These are phyloP conservation scores for Alouatta palliata DNA, from an alignment of 2,113 vertebrate genomes.

Conservation along the genomic window DNA sequence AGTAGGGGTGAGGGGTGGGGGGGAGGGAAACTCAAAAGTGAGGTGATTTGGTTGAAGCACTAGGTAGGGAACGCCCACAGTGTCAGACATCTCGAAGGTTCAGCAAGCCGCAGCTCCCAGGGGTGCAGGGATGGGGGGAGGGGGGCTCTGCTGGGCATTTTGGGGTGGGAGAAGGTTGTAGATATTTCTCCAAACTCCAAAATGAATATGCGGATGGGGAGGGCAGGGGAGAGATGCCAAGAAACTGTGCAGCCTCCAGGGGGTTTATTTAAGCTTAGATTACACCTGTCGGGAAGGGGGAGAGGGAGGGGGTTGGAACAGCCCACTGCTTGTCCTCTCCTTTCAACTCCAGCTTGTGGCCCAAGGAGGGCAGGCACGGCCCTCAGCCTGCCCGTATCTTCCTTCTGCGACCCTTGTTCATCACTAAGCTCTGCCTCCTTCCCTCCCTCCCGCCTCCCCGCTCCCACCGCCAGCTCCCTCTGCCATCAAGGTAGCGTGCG, in stretches of 20 bases:
- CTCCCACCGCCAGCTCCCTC: slow-evolving; percentile 30
- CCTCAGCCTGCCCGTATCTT: not conserved
- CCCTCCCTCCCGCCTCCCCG: not conserved
- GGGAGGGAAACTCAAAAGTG: slow-evolving; percentile 74
- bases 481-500: not conserved
- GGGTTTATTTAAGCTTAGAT: slow-evolving; percentile 94
- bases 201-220: slow-evolving; percentile 86
- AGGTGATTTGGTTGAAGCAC: slow-evolving; percentile 84
- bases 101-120: slow-evolving; percentile 87
- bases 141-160: slow-evolving; percentile 94
- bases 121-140: slow-evolving; percentile 83
- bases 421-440: not conserved
- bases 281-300: slow-evolving; percentile 90
- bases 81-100: slow-evolving; percentile 87
- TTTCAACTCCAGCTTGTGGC: not conserved
- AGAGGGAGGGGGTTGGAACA: not conserved
- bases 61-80: slow-evolving; percentile 81
- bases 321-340: not conserved
- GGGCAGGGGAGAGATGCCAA: slow-evolving; percentile 83
- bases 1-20: slow-evolving; percentile 63
- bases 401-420: slow-evolving; percentile 27
- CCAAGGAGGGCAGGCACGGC: not conserved
- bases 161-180: slow-evolving; percentile 88
- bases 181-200: slow-evolving; percentile 90
- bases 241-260: slow-evolving; percentile 94